Evolutionary conservation across 2,113 vertebrate genomes (phyloP).

Genomic region (Oncorhynchus tshawytscha): DNA sequence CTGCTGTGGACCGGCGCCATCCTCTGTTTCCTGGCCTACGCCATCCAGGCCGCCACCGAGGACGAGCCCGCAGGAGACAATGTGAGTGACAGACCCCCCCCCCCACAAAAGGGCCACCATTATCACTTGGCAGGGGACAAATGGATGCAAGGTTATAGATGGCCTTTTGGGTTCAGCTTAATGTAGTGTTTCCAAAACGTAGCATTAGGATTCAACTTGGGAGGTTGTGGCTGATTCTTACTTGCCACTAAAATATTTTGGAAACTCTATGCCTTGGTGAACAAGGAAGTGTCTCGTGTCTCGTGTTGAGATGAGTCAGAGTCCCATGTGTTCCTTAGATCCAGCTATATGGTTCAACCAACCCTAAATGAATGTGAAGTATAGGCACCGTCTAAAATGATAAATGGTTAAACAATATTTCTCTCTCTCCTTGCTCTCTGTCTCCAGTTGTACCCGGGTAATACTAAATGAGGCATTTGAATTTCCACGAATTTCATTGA

Average conservation of each 20-base stretch:
- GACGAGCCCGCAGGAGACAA: conserved; percentile 87
- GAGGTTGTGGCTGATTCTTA: too few species aligned
- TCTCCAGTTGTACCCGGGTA: conserved; percentile 84
- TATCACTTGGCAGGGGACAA: background rate
- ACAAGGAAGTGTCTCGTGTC: too few species aligned
- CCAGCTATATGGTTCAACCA: too few species aligned
- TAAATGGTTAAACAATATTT: background rate
- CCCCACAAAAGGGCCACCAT: background rate
- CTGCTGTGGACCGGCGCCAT: conserved; percentile 90
- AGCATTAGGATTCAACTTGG: too few species aligned
- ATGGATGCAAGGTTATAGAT: background rate
- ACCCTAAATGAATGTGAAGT: too few species aligned
- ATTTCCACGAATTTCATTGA: too few species aligned
- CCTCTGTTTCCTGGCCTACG: conserved; percentile 90
- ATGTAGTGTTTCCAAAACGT: background rate
- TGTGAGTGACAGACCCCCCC: conserved; percentile 65
- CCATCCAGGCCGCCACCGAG: conserved; percentile 87
- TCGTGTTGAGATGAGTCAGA: too few species aligned
- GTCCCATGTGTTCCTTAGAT: too few species aligned
- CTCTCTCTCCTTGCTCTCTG: background rate
- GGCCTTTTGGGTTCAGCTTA: background rate
- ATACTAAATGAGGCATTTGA: too few species aligned
- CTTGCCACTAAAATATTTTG: too few species aligned
- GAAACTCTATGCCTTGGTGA: too few species aligned
- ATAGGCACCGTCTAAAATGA: background rate